These are phyloP conservation scores for Penaeus japonicus DNA, from an alignment of 1,140 invertebrate genomes.

Conservation along the genomic window DNA sequence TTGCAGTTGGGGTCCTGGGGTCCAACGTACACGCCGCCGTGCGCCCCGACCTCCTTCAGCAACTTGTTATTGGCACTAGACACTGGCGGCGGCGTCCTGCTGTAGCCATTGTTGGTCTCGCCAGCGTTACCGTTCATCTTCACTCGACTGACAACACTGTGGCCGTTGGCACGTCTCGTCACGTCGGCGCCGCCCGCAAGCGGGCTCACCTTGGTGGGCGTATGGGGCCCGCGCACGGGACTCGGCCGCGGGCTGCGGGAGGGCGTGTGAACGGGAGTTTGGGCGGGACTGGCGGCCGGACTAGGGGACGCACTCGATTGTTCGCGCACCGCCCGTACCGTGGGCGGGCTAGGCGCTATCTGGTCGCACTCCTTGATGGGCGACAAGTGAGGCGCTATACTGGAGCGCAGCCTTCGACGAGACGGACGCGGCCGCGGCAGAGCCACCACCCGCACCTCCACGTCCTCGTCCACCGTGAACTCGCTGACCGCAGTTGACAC, in stretches of 20 bases:
- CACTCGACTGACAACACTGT: conserved; percentile 40
- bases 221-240: conserved; percentile 10
- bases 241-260: conserved; percentile 37
- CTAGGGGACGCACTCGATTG: conserved; percentile 19
- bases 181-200: conserved; percentile 37
- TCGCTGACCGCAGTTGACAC: conserved; percentile 41
- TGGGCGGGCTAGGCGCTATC: conserved; percentile 57
- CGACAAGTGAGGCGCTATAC: conserved; percentile 53
- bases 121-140: conserved; percentile 43
- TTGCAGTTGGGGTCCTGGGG: conserved; percentile 37
- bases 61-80: background rate
- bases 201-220: conserved; percentile 40
- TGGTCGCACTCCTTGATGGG: conserved; percentile 58
- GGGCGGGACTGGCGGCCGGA: conserved; percentile 42
- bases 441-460: conserved; percentile 51
- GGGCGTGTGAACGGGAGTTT: conserved; percentile 30
- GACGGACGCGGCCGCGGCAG: conserved; percentile 50
- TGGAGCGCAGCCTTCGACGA: conserved; percentile 49
- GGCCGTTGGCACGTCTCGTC: conserved; percentile 47
- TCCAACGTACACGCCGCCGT: conserved; percentile 10
- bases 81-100: conserved; percentile 16
- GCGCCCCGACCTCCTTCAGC: background rate
- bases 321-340: conserved; percentile 33
- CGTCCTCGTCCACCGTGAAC: conserved; percentile 47
- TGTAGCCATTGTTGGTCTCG: conserved; percentile 19